phyloP scores from a whole-genome alignment of 2,113 vertebrate species.

The Alexandromys fortis region DNA sequence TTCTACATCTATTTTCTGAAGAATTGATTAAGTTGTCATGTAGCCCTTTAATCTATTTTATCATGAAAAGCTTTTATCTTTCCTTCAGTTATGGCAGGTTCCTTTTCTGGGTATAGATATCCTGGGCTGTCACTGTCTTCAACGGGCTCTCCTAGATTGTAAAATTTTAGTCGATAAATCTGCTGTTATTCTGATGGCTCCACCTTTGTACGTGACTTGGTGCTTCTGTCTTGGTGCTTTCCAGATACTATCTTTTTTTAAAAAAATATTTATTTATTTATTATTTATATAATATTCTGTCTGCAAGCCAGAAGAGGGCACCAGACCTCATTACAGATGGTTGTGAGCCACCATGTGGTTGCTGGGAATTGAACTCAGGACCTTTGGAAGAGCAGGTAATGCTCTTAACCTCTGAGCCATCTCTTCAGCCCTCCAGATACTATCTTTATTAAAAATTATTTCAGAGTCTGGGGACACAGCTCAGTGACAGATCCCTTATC shows the following conservation, averaged over 20 bases:
- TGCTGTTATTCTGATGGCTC: not conserved
- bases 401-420: too few relatives aligned
- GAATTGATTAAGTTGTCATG: not conserved
- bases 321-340: too few relatives aligned
- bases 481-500: not conserved
- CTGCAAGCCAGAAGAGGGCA: too few relatives aligned
- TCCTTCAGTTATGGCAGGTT: not conserved
- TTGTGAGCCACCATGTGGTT: too few relatives aligned
- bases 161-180: not conserved
- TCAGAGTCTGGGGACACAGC: not conserved
- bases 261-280: too few relatives aligned
- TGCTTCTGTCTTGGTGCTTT: not conserved
- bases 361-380: too few relatives aligned
- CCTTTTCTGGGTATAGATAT: not conserved
- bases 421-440: too few relatives aligned
- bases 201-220: not conserved
- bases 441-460: not conserved
- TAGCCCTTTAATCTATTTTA: not conserved
- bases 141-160: not conserved
- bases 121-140: not conserved
- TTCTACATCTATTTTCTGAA: not conserved
- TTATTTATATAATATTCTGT: too few relatives aligned
- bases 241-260: too few relatives aligned
- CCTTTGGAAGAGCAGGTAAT: too few relatives aligned
- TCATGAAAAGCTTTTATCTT: not conserved